These are phyloP conservation scores for Drosophila paucipuncta DNA, from an alignment of 2,888 invertebrate species.

Conservation along the genomic window DNA sequence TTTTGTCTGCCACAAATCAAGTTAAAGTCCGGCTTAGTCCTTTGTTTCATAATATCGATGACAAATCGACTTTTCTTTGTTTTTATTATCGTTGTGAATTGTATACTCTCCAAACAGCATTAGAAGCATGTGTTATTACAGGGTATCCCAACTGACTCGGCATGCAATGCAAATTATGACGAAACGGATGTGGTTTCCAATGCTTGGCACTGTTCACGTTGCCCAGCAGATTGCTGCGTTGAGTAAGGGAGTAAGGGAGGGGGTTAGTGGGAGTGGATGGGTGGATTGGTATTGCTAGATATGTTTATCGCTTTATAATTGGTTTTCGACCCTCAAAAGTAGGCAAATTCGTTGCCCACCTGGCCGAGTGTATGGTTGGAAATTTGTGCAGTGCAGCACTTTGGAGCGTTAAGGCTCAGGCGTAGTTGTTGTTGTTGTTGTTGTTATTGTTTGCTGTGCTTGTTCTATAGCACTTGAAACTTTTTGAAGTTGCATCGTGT, in stretches of 20 bases:
- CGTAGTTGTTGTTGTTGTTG: slow-evolving; percentile 30
- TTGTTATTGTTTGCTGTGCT: slow-evolving; percentile 26
- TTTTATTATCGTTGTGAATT: not conserved
- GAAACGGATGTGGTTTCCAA: slow-evolving; percentile 9
- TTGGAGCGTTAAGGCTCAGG: slow-evolving; percentile 32
- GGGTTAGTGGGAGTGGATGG: not conserved
- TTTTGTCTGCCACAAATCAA: not conserved
- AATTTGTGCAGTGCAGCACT: slow-evolving; percentile 64
- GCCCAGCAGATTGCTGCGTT: not conserved
- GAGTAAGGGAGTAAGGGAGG: too few relatives aligned
- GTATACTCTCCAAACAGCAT: not conserved
- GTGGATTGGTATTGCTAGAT: slow-evolving; percentile 1
- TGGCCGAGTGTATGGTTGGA: slow-evolving; percentile 18
- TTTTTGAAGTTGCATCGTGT: slow-evolving; percentile 45
- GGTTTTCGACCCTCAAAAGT: slow-evolving; percentile 28
- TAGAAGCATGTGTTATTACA: not conserved
- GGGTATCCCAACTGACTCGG: slow-evolving; percentile 1
- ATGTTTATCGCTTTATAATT: slow-evolving; percentile 57
- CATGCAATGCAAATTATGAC: slow-evolving; percentile 19
- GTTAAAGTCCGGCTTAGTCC: too few relatives aligned
- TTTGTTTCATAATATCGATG: not conserved
- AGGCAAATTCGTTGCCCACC: slow-evolving; percentile 20
- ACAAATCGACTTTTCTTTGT: not conserved
- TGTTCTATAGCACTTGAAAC: slow-evolving; percentile 39
- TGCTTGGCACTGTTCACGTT: not conserved